Percentiles rank a stretch among this genome's conserved stretches.
These are phyloP conservation scores for Dinothrombium tinctorium DNA, from an alignment of 1,140 invertebrate species.

Conservation along the genomic window DNA sequence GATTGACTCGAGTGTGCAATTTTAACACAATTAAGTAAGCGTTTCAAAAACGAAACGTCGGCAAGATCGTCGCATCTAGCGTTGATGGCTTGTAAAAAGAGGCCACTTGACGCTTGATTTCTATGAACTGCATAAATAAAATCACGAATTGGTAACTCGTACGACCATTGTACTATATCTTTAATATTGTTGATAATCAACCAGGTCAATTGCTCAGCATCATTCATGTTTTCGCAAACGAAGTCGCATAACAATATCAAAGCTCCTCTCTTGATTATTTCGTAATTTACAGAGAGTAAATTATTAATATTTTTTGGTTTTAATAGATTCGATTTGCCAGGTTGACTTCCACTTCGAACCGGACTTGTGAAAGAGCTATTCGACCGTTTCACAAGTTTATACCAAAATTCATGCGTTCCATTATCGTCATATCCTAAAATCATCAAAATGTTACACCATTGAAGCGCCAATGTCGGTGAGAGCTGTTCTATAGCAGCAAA, in stretches of 20 bases:
- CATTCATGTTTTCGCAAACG: constrained; percentile 35
- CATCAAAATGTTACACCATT: constrained; percentile 44
- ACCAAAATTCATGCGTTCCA: constrained; percentile 3
- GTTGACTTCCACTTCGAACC: too few species aligned
- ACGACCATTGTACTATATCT: constrained; percentile 33
- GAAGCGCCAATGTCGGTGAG: constrained; percentile 33
- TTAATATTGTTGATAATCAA: constrained; percentile 44
- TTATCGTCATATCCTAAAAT: constrained; percentile 32
- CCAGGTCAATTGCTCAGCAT: constrained; percentile 47
- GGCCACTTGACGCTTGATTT: constrained; percentile 36
- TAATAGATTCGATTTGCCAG: too few species aligned
- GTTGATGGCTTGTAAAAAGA: constrained; percentile 42
- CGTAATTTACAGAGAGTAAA: constrained; percentile 21
- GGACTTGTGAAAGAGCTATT: neutral
- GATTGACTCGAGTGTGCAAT: constrained; percentile 36
- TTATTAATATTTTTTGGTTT: too few species aligned
- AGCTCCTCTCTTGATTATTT: constrained; percentile 26
- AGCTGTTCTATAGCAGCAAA: neutral
- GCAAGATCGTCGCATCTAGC: constrained; percentile 25
- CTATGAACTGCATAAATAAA: constrained; percentile 36
- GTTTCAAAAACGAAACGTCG: constrained; percentile 28
- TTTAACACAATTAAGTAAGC: constrained; percentile 33
- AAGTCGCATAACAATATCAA: constrained; percentile 18
- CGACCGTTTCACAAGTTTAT: neutral
- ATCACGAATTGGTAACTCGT: constrained; percentile 36